These are phyloP conservation scores for Polymixis lichenea DNA, from an alignment of 2,888 invertebrate genomes.

Conservation along the genomic window DNA sequence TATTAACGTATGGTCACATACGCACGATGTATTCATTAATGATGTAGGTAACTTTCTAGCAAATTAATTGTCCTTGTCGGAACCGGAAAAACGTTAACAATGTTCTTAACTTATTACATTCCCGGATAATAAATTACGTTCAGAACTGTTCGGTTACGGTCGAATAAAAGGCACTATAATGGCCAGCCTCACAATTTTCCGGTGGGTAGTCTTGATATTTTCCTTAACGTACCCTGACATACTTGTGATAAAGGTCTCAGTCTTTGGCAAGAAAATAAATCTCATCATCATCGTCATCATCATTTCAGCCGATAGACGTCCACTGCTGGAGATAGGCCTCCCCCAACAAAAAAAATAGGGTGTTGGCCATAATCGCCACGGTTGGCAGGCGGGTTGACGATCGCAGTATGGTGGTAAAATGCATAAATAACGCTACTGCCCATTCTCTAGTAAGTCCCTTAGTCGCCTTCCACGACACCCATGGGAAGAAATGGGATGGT, in stretches of 20 bases:
- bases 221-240: constrained; percentile 1
- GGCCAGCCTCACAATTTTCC: not conserved
- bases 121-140: not conserved
- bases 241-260: not conserved
- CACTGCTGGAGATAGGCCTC: too few relatives aligned
- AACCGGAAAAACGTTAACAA: constrained; percentile 1
- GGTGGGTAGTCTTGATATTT: not conserved
- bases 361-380: too few relatives aligned
- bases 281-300: too few relatives aligned
- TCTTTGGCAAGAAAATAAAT: not conserved
- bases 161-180: constrained; percentile 3
- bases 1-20: constrained; percentile 4
- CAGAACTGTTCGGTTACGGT: not conserved
- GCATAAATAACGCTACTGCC: too few relatives aligned
- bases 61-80: not conserved
- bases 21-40: not conserved
- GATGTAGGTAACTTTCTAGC: not conserved
- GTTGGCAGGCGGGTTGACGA: too few relatives aligned
- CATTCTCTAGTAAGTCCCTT: too few relatives aligned
- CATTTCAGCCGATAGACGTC: too few relatives aligned
- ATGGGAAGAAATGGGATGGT: too few relatives aligned
- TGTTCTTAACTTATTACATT: not conserved
- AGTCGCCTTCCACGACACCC: too few relatives aligned
- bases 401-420: too few relatives aligned
- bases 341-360: too few relatives aligned